Conservation (phyloP, 2,113 vertebrate species). For the Spilogale gracilis region DNA sequence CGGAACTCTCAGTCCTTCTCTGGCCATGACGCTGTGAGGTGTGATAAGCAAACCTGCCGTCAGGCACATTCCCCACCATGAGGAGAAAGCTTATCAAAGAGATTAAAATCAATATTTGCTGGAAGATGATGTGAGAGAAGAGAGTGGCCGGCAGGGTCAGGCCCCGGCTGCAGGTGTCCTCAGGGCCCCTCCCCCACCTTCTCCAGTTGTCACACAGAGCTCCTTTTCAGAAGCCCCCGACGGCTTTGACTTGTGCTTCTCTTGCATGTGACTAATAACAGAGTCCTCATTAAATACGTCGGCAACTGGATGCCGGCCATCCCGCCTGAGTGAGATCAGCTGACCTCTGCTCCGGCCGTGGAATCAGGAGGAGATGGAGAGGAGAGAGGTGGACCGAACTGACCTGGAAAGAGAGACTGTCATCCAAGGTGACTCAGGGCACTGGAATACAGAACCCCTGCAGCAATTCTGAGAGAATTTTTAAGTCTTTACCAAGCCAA, state of each 20-base stretch:
- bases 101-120: not conserved
- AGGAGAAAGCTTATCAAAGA: not conserved
- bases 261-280: not conserved
- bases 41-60: not conserved
- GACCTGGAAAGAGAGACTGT: no score
- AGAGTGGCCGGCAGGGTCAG: accelerated
- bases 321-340: not conserved
- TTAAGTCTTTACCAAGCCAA: not conserved
- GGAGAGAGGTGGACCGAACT: not conserved
- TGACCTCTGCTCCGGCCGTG: not conserved
- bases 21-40: not conserved
- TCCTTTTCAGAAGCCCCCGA: not conserved
- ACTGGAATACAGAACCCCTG: not conserved
- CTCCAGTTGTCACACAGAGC: not conserved
- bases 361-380: not conserved
- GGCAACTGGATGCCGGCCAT: no score
- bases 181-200: not conserved
- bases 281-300: not conserved
- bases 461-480: not conserved
- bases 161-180: no score
- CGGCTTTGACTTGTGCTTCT: not conserved
- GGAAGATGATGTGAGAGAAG: not conserved
- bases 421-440: no score
- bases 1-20: not conserved
- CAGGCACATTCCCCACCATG: accelerated